A percentile compares a stretch with the other conserved stretches of the same genome.
Evolutionary conservation across 2,113 vertebrate species (phyloP).

Genomic region (Archilochus colubris): DNA sequence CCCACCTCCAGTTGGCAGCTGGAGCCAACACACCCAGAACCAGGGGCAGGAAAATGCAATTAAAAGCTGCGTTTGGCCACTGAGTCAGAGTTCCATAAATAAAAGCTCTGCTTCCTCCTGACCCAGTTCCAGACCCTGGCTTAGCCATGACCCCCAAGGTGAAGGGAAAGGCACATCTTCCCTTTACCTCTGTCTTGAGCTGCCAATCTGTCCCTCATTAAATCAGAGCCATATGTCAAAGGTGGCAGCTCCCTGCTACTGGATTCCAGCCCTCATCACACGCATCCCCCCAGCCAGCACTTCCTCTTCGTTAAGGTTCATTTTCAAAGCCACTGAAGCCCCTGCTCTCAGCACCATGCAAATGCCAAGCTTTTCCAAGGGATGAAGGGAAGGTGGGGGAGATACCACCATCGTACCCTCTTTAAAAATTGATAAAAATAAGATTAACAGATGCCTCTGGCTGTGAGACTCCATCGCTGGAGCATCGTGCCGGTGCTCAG

Average conservation of each 20-base stretch:
- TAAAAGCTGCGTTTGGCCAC: not conserved
- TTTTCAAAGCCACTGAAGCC: not conserved
- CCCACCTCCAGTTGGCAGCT: not conserved
- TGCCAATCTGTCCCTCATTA: constrained; percentile 34
- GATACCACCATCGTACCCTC: not conserved
- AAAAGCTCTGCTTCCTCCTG: not conserved
- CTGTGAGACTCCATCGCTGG: constrained; percentile 12
- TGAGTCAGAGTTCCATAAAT: not conserved
- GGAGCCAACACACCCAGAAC: not conserved
- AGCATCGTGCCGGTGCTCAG: not conserved
- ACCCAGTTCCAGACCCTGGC: not conserved
- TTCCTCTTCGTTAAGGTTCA: not conserved
- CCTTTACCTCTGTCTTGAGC: not conserved
- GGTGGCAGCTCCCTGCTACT: constrained; percentile 42
- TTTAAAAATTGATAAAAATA: constrained; percentile 56
- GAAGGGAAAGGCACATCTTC: not conserved
- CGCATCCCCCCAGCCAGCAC: not conserved
- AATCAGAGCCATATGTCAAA: not conserved
- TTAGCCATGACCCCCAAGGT: not conserved
- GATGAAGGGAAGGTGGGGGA: not conserved
- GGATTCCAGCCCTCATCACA: not conserved
- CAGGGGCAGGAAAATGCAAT: not conserved
- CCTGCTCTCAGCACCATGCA: not conserved
- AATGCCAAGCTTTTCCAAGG: not conserved
- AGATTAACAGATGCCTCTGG: constrained; percentile 52